A percentile compares a stretch with the other conserved stretches of the same genome.
Conservation (phyloP, 92 coral and sea anemone genomes). For the Palythoa grandiflora region DNA sequence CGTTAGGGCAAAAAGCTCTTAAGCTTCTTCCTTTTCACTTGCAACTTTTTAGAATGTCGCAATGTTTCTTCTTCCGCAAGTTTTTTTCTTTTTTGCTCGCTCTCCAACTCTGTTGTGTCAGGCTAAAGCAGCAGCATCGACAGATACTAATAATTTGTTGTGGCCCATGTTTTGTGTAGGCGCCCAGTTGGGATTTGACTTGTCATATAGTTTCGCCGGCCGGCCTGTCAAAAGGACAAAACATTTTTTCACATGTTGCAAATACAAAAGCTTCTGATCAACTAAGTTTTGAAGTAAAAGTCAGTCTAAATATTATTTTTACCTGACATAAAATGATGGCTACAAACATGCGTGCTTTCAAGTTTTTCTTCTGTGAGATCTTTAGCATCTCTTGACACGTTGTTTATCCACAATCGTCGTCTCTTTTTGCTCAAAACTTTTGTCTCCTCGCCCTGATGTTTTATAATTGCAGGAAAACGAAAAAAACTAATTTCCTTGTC, state of each 20-base stretch:
- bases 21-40: slow-evolving; percentile 17
- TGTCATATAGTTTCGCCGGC: slow-evolving; percentile 11
- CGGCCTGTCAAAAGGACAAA: slow-evolving; percentile 20
- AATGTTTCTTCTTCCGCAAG: slow-evolving; percentile 21
- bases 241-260: not conserved
- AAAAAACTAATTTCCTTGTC: slow-evolving; percentile 11
- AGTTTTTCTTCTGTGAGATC: slow-evolving; percentile 69
- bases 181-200: slow-evolving; percentile 27
- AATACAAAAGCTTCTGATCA: slow-evolving; percentile 14
- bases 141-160: slow-evolving; percentile 8
- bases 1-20: slow-evolving; percentile 13
- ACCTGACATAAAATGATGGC: slow-evolving; percentile 74
- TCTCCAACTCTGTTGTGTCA: slow-evolving; percentile 28
- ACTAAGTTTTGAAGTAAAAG: slow-evolving; percentile 8
- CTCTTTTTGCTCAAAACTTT: slow-evolving; percentile 48
- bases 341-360: slow-evolving; percentile 62
- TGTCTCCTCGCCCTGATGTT: slow-evolving; percentile 27
- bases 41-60: slow-evolving; percentile 11
- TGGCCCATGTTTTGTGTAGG: slow-evolving; percentile 23
- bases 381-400: slow-evolving; percentile 48
- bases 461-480: slow-evolving; percentile 7
- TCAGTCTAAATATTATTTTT: slow-evolving; percentile 34
- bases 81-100: slow-evolving; percentile 19
- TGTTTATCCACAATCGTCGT: slow-evolving; percentile 54
- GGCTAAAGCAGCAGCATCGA: slow-evolving; percentile 9